Conservation (phyloP, 2,113 vertebrate species). For the Otocyon megalotis region DNA sequence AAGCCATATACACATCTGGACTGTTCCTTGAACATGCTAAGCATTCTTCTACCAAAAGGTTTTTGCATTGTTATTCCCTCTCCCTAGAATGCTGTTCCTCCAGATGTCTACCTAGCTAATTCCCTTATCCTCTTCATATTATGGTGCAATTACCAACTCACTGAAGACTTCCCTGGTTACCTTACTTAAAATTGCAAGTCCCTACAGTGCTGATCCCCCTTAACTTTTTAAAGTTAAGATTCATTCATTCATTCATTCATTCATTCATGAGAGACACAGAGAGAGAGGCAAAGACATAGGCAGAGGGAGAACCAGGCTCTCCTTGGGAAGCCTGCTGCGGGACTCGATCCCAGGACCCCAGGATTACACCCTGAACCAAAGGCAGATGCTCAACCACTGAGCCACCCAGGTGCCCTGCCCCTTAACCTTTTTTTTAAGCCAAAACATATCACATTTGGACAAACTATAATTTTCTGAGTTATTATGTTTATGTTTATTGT, state of each 20-base stretch:
- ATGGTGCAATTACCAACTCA: neutral
- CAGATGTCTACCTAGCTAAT: neutral
- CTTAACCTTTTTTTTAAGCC: no score
- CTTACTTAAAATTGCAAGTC: neutral
- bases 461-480: neutral
- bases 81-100: neutral
- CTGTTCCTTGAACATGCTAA: neutral
- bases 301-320: no score
- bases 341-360: no score
- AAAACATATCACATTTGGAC: neutral
- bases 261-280: no score
- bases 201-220: neutral
- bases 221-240: neutral
- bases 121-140: neutral
- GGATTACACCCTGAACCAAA: no score
- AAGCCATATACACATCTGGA: neutral
- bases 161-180: neutral
- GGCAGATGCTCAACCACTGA: no score
- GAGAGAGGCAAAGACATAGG: no score
- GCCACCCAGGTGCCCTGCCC: no score
- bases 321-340: no score
- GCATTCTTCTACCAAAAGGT: neutral
- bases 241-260: no score
- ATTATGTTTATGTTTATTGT: neutral
- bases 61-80: neutral